Evolutionary conservation across 2,888 invertebrate genomes (phyloP).

Genomic region (Aphidoletes aphidimyza): DNA sequence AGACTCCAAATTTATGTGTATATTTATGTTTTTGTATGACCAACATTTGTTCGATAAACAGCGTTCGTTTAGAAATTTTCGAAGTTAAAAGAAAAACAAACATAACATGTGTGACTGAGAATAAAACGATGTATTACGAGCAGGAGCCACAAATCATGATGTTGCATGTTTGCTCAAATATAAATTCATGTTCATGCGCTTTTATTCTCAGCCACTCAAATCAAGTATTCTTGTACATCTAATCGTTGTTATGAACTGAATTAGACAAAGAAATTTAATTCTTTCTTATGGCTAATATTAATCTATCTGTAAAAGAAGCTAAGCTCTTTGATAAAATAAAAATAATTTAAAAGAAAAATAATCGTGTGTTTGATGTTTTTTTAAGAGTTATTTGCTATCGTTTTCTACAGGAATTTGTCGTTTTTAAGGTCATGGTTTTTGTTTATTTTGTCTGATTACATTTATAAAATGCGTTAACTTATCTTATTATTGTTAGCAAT

Average conservation of each 20-base stretch:
- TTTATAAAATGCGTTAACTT: too few species aligned
- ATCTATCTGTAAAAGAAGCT: background rate
- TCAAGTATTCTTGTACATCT: constrained; percentile 32
- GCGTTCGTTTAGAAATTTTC: background rate
- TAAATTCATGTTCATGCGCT: too few species aligned
- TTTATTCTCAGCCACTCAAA: too few species aligned
- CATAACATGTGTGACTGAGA: background rate
- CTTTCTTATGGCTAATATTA: constrained; percentile 19
- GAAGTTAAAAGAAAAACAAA: background rate
- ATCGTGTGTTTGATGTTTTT: too few species aligned
- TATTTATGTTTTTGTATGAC: background rate
- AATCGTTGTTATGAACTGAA: constrained; percentile 1
- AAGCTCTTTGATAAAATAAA: constrained; percentile 1
- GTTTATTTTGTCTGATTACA: too few species aligned
- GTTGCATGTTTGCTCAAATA: too few species aligned
- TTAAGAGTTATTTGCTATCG: too few species aligned
- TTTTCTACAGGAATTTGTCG: too few species aligned
- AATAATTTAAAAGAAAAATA: background rate
- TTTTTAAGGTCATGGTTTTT: too few species aligned
- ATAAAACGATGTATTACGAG: background rate
- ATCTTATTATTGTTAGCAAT: too few species aligned
- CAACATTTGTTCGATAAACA: constrained; percentile 13
- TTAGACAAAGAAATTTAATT: background rate
- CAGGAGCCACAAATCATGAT: too few species aligned
- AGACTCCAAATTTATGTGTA: background rate